A percentile compares a stretch with the other conserved stretches of the same genome.
phyloP scores from a whole-genome alignment of 2,888 invertebrate species.

The Drosophila borealis region DNA sequence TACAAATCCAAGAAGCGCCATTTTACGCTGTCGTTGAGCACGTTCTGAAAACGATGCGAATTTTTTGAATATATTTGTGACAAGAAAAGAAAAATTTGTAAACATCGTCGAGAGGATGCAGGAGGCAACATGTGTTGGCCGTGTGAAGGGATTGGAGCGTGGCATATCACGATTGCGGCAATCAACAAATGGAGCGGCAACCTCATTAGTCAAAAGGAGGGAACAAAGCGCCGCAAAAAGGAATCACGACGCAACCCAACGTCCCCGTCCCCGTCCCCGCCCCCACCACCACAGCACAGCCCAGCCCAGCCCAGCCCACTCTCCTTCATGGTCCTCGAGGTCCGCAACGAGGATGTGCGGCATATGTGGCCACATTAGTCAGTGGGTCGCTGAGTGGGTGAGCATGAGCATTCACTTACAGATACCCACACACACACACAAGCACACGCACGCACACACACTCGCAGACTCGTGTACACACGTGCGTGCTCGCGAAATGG shows the following conservation, averaged over 20 bases:
- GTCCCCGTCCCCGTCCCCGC: conserved; percentile 5
- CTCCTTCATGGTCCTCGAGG: conserved; percentile 8
- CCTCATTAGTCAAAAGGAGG: conserved; percentile 66
- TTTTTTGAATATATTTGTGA: conserved; percentile 53
- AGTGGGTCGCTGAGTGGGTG: conserved; percentile 51
- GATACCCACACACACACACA: conserved; percentile 11
- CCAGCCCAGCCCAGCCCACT: too few species aligned
- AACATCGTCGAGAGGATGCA: conserved; percentile 34
- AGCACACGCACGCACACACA: conserved; percentile 13
- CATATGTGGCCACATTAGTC: conserved; percentile 64
- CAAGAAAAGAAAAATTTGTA: conserved; percentile 34
- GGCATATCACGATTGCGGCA: conserved; percentile 64
- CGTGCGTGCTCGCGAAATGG: conserved; percentile 49
- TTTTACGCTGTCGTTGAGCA: conserved; percentile 25
- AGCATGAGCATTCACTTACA: conserved; percentile 38
- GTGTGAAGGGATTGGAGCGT: conserved; percentile 18
- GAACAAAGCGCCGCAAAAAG: conserved; percentile 38
- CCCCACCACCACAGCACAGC: too few species aligned
- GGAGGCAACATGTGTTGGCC: conserved; percentile 48
- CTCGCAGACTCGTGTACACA: conserved; percentile 4
- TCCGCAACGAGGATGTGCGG: conserved; percentile 44
- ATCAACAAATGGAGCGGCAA: conserved; percentile 71
- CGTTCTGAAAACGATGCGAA: conserved; percentile 46
- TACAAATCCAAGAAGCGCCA: conserved; percentile 4
- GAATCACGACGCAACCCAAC: conserved; percentile 24